Conservation (phyloP, 2,888 invertebrate genomes). For the Drosophila affinis region DNA sequence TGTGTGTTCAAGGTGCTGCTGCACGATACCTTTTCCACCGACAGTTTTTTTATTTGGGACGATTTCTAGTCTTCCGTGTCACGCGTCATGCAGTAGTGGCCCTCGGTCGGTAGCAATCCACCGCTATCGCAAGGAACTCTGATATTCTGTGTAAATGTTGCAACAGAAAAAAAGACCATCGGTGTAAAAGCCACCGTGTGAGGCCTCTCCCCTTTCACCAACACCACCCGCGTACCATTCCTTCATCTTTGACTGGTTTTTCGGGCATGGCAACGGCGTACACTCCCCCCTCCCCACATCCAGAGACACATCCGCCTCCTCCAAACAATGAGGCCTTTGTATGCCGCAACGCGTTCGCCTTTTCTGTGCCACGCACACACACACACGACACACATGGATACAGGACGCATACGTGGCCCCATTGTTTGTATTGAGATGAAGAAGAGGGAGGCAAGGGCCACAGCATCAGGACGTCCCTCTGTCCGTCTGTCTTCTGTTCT, state of each 20-base stretch:
- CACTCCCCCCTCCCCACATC: constrained; percentile 10
- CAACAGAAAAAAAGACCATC: background rate
- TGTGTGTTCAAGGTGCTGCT: background rate
- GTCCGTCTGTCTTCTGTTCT: background rate
- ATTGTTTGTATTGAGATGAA: constrained; percentile 69
- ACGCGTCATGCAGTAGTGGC: no score
- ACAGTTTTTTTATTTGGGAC: background rate
- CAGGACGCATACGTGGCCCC: constrained; percentile 43
- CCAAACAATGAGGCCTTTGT: constrained; percentile 70
- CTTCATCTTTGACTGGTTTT: constrained; percentile 12
- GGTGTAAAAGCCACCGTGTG: background rate
- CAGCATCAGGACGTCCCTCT: background rate
- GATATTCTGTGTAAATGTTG: constrained; percentile 36
- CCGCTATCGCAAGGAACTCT: constrained; percentile 2
- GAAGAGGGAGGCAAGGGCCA: background rate
- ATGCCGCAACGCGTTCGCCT: constrained; percentile 62
- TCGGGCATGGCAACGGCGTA: background rate
- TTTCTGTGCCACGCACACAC: constrained; percentile 42
- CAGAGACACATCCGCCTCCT: constrained; percentile 1
- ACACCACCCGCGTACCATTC: background rate
- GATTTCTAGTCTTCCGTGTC: no score
- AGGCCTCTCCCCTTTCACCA: background rate
- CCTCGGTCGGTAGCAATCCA: no score
- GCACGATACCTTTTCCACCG: background rate
- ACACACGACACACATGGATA: constrained; percentile 31